phyloP scores from a whole-genome alignment of 2,113 vertebrate genomes.

The Kryptolebias marmoratus region DNA sequence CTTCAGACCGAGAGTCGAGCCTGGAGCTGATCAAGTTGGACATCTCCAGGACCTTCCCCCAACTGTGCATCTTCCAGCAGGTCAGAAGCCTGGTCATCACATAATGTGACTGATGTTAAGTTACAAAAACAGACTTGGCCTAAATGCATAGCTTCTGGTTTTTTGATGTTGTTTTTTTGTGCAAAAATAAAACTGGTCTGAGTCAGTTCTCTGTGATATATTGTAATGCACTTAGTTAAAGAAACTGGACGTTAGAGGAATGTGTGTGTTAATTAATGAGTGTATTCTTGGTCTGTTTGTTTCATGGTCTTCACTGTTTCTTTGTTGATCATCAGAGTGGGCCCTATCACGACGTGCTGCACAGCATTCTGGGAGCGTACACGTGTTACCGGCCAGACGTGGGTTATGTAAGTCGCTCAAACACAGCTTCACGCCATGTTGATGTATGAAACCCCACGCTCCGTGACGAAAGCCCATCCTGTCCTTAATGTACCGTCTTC shows the following conservation, averaged over 20 bases:
- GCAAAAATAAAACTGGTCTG: not conserved
- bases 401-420: constrained; percentile 89
- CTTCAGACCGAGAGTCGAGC: constrained; percentile 92
- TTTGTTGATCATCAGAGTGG: constrained; percentile 83
- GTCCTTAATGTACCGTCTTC: too few species aligned
- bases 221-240: not conserved
- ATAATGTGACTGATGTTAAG: not conserved
- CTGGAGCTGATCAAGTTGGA: constrained; percentile 97
- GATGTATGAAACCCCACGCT: too few species aligned
- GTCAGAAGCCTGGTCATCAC: constrained; percentile 73
- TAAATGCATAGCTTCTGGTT: not conserved
- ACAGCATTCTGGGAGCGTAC: constrained; percentile 94
- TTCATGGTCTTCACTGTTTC: not conserved
- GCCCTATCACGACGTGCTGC: constrained; percentile 90
- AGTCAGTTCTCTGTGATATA: not conserved
- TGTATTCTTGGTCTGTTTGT: constrained; percentile 4
- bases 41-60: constrained; percentile 96
- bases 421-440: not conserved
- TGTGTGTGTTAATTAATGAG: not conserved
- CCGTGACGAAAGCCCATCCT: too few species aligned
- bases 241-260: not conserved
- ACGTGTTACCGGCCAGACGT: constrained; percentile 95
- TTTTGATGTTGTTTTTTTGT: not conserved
- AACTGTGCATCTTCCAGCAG: constrained; percentile 95
- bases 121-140: not conserved